Evolutionary conservation across 2,888 invertebrate genomes (phyloP), one percentile per base, ranked within the genome.

Genomic region (Dioctria linearis): DNA sequence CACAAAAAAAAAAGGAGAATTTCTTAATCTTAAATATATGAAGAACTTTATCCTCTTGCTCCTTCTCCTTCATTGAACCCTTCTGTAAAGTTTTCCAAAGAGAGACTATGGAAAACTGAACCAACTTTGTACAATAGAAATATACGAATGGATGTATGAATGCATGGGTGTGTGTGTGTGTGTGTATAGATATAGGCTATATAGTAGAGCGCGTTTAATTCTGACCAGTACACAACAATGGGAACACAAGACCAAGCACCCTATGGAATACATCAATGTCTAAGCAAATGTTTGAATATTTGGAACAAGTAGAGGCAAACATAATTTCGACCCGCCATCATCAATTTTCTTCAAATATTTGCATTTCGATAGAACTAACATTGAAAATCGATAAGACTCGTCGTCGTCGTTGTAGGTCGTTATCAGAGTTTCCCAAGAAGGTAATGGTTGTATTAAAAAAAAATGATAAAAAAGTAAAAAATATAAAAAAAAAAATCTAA

Each of bases 311-410:
- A 51, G 51, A 13, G 51, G 51, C 71, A 71, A 71, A 71, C 71
- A 71, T 71, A 71, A 71, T 71, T 54, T 71, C 71, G 54, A 71
- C 71, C 54, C 71, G 51, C 51, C 71, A 54, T 51, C 71, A 71
- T 71, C 71, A 71, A 71, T 51, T 71, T 71, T 54, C 71, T 51
- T 71, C 51, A 71, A 71, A 71, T 71, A 71, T 71, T 71, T 71
- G 39, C 71, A 51, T 71, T 71, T 71, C 71, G 51, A 71, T 54
- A 39, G 71, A 71, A 71, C 51, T 51, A 49, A 71, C 51, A 71
- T 71, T 51, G 71, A 51, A 71, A 71, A 71, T 71, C 71, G 54
- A 71, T 71, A 51, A 71, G 54, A 37, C 61, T 61, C 51, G 51
- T 71, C 54, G 37, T 25, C 2, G 5, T 61, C 37, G 5, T 25